Conservation (phyloP, 2,888 invertebrate species). For the Apocheima hispidaria region DNA sequence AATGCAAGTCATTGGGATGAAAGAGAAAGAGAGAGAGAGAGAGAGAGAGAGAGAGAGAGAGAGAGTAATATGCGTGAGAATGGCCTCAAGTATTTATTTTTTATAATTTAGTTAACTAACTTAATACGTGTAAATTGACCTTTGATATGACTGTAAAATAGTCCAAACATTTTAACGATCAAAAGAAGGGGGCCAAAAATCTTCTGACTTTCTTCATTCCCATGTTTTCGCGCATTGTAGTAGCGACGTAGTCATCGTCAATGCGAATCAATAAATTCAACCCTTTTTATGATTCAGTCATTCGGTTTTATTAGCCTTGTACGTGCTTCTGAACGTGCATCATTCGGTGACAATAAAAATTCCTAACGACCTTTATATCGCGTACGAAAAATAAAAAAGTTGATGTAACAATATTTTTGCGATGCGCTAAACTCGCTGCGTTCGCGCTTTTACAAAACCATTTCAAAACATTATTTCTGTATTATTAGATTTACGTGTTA, state of each 20-base stretch:
- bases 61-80: no score
- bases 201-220: background rate
- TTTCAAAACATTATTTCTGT: slow-evolving; percentile 15
- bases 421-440: slow-evolving; percentile 42
- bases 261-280: slow-evolving; percentile 83
- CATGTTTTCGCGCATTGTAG: slow-evolving; percentile 5
- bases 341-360: slow-evolving; percentile 77
- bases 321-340: slow-evolving; percentile 77
- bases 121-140: no score
- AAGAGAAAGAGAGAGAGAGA: no score
- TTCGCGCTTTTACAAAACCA: slow-evolving; percentile 33
- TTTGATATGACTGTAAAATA: no score
- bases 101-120: no score
- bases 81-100: no score
- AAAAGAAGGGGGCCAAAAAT: background rate
- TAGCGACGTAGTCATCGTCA: slow-evolving; percentile 64
- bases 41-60: no score
- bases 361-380: slow-evolving; percentile 70
- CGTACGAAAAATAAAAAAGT: slow-evolving; percentile 66
- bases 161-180: no score
- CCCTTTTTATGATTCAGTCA: slow-evolving; percentile 82
- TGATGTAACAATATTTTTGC: slow-evolving; percentile 56
- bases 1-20: no score
- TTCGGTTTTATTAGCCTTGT: slow-evolving; percentile 78
- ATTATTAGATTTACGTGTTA: slow-evolving; percentile 31